A percentile compares a stretch with the other conserved stretches of the same genome.
Evolutionary conservation across 2,888 invertebrate species (phyloP).

Genomic region (Polydrusus pterygomalis): DNA sequence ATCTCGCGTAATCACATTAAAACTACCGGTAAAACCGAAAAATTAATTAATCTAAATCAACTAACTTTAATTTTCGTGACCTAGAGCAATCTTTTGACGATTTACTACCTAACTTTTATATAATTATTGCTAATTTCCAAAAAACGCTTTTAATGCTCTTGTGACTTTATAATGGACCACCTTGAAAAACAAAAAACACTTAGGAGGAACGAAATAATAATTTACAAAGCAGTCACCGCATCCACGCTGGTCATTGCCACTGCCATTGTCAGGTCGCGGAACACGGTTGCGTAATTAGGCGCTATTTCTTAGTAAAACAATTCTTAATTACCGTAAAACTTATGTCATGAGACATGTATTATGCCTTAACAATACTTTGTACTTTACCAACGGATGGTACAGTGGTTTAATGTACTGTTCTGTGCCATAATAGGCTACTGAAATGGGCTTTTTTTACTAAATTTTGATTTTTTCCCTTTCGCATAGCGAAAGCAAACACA

Average conservation of each 20-base stretch:
- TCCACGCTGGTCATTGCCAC: slow-evolving; percentile 29
- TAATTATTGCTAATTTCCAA: neutral
- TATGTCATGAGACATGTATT: slow-evolving; percentile 10
- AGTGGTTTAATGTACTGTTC: neutral
- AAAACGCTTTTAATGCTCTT: neutral
- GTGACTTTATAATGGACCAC: slow-evolving; percentile 7
- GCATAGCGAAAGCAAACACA: too few species aligned
- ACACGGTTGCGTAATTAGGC: slow-evolving; percentile 22
- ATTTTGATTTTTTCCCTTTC: too few species aligned
- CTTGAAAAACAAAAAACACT: neutral
- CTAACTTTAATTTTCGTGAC: neutral
- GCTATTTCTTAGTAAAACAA: slow-evolving; percentile 10
- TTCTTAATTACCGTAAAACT: slow-evolving; percentile 27
- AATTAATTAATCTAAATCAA: too few species aligned
- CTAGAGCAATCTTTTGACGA: neutral
- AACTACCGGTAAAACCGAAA: too few species aligned
- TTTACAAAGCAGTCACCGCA: slow-evolving; percentile 26
- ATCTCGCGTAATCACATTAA: too few species aligned
- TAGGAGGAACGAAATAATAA: slow-evolving; percentile 6
- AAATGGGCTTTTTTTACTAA: too few species aligned
- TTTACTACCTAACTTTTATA: neutral
- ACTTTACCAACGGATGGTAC: neutral
- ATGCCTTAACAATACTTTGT: neutral
- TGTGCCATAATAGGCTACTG: neutral
- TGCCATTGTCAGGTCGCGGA: slow-evolving; percentile 26